Base-by-base conservation (phyloP, 2,113 vertebrate species). In the Barbus barbus region DNA sequence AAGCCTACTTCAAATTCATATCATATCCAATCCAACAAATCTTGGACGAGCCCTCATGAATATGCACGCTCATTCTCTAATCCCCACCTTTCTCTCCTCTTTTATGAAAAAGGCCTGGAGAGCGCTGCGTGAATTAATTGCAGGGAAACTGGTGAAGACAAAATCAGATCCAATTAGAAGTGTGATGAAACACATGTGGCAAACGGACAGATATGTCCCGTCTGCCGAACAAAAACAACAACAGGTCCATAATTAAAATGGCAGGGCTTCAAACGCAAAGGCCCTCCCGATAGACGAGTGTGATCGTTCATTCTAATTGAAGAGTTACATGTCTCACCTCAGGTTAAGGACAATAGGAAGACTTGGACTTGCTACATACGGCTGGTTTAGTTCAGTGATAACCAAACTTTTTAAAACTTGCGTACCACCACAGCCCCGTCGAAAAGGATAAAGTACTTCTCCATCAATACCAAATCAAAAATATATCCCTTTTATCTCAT, bases 91-190 rank as follows among this genome's bases (percentile, higher is more conserved):
- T 86, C 82, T 84, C 83, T 88, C 11, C 75, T 44, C 58, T 83
- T 33, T 67, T 22, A 53, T 63, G 72, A 65, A 83, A 77, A 67
- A 67, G 48, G 84, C 85, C 83, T 58, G 80, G 78, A 89, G 81
- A 87, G 80, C 53, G 83, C 80, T 79, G 73, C 78, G 88, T 79
- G 91, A 91, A 94, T 91, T 92, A 93, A 91, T 91, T 88, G 86
- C 36, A 16, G 84, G 86, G 88, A 92, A 92, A 89, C 61, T 20
- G 75, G 85, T 73, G 87, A 89, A 90, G 24, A 72, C 85, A 82
- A 90, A 92, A 92, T 93, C 91, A 86, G 93, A 93, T 94, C 93
- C 91, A 94, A 94, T 95, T 93, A 93, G 86, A 86, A 89, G 89
- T 83, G 79, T 90, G 92, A 92, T 93, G 91, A 91, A 93, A 87